phyloP scores from a whole-genome alignment of 2,113 vertebrate genomes.

The Loxodonta africana region DNA sequence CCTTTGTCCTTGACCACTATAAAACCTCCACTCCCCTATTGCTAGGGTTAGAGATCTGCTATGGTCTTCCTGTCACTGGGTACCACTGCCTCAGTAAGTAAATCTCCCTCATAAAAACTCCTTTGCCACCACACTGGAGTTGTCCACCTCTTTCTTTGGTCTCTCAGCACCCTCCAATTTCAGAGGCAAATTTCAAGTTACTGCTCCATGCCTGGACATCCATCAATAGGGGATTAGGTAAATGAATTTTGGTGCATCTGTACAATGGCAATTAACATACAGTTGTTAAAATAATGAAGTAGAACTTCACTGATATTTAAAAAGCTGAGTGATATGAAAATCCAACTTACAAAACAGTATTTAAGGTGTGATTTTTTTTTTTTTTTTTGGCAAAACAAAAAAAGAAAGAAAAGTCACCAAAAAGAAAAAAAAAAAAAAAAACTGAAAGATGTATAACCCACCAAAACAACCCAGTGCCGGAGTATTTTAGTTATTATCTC shows the following conservation, averaged over 20 bases:
- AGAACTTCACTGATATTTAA: slow-evolving; percentile 29
- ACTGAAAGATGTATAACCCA: background rate
- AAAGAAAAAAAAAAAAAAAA: slow-evolving; percentile 58
- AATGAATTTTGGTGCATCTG: background rate
- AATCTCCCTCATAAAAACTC: too few species aligned
- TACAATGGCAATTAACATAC: slow-evolving; percentile 2
- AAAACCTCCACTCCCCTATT: too few species aligned
- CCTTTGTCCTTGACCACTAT: too few species aligned
- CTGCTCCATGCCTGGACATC: background rate
- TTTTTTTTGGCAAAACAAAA: background rate
- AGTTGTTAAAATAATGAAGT: slow-evolving; percentile 48
- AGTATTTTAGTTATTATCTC: slow-evolving; percentile 22
- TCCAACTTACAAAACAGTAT: background rate
- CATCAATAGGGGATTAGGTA: background rate
- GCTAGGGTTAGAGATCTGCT: too few species aligned
- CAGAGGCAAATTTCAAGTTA: too few species aligned
- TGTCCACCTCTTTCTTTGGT: too few species aligned
- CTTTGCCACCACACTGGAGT: too few species aligned
- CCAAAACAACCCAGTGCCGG: background rate
- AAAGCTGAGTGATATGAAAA: slow-evolving; percentile 43
- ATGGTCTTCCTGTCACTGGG: too few species aligned
- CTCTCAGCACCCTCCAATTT: too few species aligned
- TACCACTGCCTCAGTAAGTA: too few species aligned
- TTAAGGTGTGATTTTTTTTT: background rate
- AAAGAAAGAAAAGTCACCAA: background rate